phyloP scores from a whole-genome alignment of 2,888 invertebrate genomes.

The Phania funesta region DNA sequence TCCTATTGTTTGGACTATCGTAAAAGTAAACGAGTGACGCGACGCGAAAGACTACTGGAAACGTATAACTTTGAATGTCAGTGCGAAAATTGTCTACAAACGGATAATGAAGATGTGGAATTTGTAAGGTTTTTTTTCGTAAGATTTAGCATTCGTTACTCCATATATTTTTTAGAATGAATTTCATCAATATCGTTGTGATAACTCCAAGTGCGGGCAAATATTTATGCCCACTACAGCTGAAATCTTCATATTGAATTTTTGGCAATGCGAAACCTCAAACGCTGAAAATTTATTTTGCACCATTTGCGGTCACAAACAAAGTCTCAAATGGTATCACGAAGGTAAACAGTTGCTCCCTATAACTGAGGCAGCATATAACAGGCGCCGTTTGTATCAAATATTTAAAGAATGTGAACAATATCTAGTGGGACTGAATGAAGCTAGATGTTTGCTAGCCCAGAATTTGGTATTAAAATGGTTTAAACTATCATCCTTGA shows the following conservation, averaged over 20 bases:
- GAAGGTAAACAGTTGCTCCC: constrained; percentile 52
- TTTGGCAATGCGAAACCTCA: constrained; percentile 69
- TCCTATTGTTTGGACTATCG: constrained; percentile 91
- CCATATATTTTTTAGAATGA: constrained; percentile 67
- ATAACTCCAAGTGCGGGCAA: constrained; percentile 68
- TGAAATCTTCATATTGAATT: constrained; percentile 56
- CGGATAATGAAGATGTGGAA: constrained; percentile 24
- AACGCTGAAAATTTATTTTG: constrained; percentile 29
- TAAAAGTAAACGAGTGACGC: constrained; percentile 83
- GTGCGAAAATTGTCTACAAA: constrained; percentile 85
- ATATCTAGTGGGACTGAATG: constrained; percentile 69
- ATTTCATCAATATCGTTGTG: constrained; percentile 74
- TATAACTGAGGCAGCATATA: background rate
- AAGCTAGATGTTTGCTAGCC: constrained; percentile 66
- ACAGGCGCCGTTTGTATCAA: constrained; percentile 66
- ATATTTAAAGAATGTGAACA: constrained; percentile 60
- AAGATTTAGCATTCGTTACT: background rate
- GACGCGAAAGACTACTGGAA: constrained; percentile 84
- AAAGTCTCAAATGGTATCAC: constrained; percentile 67
- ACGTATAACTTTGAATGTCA: constrained; percentile 91
- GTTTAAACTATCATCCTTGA: constrained; percentile 18
- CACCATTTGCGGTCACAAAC: constrained; percentile 67
- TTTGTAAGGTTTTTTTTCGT: constrained; percentile 36
- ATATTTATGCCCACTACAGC: constrained; percentile 68
- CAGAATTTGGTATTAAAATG: constrained; percentile 29